Evolutionary conservation across 2,113 vertebrate species (phyloP).

Genomic region (Albula goreensis): DNA sequence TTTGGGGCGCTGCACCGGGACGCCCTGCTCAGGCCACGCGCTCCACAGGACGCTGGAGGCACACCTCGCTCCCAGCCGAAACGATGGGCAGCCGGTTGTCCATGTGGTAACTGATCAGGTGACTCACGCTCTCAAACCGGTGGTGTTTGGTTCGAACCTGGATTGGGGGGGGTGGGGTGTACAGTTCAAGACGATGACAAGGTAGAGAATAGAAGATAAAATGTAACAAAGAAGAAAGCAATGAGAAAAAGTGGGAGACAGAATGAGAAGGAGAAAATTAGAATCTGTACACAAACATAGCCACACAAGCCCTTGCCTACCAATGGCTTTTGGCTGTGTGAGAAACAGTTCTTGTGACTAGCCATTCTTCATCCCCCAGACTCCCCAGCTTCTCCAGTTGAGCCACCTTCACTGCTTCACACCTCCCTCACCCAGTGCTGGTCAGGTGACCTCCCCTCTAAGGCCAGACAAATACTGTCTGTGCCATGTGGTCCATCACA

Average conservation of each 20-base stretch:
- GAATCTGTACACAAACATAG: neutral
- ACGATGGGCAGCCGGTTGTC: conserved; percentile 97
- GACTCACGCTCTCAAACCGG: conserved; percentile 92
- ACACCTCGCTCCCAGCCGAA: conserved; percentile 93
- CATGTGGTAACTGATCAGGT: conserved; percentile 97
- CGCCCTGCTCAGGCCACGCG: conserved; percentile 72
- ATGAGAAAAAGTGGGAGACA: neutral
- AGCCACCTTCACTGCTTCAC: too few species aligned
- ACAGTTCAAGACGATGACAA: neutral
- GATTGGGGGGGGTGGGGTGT: neutral
- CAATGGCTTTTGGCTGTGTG: too few species aligned
- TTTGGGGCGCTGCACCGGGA: neutral
- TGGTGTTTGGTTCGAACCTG: conserved; percentile 96
- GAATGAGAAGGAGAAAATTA: neutral
- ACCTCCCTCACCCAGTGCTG: too few species aligned
- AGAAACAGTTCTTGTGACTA: too few species aligned
- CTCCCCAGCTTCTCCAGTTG: too few species aligned
- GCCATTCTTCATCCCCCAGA: too few species aligned
- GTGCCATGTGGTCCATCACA: too few species aligned
- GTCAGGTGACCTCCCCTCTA: too few species aligned
- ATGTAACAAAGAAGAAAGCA: neutral
- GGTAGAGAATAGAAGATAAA: neutral
- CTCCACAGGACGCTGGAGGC: conserved; percentile 91
- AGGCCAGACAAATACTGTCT: too few species aligned
- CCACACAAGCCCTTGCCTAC: too few species aligned